These are phyloP conservation scores for Linnaemya vulpina DNA, from an alignment of 2,888 invertebrate genomes.

Conservation along the genomic window DNA sequence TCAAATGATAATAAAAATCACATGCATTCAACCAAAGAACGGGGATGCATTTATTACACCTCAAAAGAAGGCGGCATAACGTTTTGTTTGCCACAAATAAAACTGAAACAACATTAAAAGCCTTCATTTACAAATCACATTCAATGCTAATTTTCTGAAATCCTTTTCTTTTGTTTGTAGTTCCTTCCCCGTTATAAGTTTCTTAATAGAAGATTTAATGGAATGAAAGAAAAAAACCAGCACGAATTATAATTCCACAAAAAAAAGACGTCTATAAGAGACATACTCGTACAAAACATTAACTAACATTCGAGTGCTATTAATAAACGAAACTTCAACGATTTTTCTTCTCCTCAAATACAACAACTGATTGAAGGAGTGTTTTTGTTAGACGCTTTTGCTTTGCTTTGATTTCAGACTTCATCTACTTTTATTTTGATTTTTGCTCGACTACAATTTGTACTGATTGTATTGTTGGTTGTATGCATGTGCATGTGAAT, in stretches of 20 bases:
- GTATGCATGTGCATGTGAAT: constrained; percentile 53
- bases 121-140: constrained; percentile 75
- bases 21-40: constrained; percentile 17
- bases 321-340: constrained; percentile 58
- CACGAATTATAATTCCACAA: constrained; percentile 67
- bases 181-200: constrained; percentile 52
- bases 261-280: not conserved
- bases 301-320: constrained; percentile 55
- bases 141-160: constrained; percentile 78
- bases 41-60: constrained; percentile 58
- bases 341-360: constrained; percentile 46
- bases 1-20: constrained; percentile 18
- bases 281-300: constrained; percentile 24
- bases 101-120: constrained; percentile 15
- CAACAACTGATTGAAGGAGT: constrained; percentile 68
- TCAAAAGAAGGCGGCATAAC: constrained; percentile 53
- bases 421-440: constrained; percentile 45
- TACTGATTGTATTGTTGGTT: constrained; percentile 40
- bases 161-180: constrained; percentile 71
- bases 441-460: constrained; percentile 51
- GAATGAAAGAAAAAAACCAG: constrained; percentile 33
- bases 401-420: constrained; percentile 68
- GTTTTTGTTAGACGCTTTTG: constrained; percentile 41
- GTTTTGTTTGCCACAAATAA: constrained; percentile 29
- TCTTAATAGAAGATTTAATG: constrained; percentile 71